Conservation (phyloP, 2,113 vertebrate genomes). For the Corythornis madagascariensis region DNA sequence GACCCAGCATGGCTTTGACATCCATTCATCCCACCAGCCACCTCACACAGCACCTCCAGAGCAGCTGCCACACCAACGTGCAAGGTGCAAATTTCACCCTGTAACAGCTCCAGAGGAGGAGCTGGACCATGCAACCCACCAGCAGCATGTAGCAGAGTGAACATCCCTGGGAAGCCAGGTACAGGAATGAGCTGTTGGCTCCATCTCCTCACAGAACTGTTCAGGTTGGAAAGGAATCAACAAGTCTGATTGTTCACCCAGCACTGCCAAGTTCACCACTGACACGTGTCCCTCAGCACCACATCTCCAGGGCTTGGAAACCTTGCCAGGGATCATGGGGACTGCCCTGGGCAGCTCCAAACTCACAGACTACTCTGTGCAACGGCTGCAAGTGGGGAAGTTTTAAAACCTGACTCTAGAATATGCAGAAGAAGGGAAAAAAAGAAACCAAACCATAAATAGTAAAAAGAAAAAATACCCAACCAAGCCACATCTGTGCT, state of each 20-base stretch:
- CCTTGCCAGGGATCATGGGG: neutral
- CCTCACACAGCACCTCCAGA: too few species aligned
- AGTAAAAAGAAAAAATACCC: neutral
- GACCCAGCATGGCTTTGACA: neutral
- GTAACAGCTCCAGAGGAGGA: neutral
- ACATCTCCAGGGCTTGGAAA: neutral
- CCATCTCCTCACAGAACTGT: neutral
- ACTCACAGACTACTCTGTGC: accelerated
- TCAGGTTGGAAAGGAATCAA: neutral
- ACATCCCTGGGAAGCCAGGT: accelerated
- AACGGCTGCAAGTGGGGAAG: neutral
- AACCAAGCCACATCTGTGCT: neutral
- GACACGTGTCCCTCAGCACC: neutral
- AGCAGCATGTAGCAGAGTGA: accelerated
- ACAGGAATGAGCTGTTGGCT: neutral
- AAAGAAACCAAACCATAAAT: neutral
- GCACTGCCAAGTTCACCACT: neutral
- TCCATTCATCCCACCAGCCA: neutral
- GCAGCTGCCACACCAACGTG: accelerated
- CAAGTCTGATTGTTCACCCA: neutral
- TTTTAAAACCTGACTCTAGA: neutral
- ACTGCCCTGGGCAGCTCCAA: neutral
- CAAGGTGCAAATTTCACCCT: accelerated
- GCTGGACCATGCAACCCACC: accelerated
- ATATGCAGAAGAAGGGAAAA: neutral